These are phyloP conservation scores for Coecobrya sp. DNA, from an alignment of 2,888 invertebrate species.

Conservation along the genomic window DNA sequence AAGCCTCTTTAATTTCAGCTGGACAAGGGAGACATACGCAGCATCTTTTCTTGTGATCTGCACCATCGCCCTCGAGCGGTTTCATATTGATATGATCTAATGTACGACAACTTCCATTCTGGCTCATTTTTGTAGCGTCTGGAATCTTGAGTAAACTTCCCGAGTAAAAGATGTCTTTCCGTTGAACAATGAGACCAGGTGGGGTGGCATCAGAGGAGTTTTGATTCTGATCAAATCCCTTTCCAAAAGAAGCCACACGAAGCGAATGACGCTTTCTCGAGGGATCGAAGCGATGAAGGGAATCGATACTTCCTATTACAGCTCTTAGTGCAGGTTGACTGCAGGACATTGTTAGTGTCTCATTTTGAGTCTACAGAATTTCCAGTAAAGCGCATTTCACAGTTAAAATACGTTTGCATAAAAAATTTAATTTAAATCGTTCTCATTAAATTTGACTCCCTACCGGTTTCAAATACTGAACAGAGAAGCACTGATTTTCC, in stretches of 20 bases:
- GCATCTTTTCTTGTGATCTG: slow-evolving; percentile 85
- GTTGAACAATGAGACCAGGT: slow-evolving; percentile 92
- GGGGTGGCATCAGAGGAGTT: slow-evolving; percentile 75
- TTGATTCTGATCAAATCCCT: slow-evolving; percentile 68
- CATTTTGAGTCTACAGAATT: slow-evolving; percentile 60
- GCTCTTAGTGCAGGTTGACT: slow-evolving; percentile 86
- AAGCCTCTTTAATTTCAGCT: slow-evolving; percentile 91
- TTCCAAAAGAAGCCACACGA: slow-evolving; percentile 79
- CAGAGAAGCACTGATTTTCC: slow-evolving; percentile 66
- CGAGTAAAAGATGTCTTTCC: slow-evolving; percentile 96
- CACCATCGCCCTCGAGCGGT: slow-evolving; percentile 77
- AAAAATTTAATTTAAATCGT: background rate
- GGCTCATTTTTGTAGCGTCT: slow-evolving; percentile 83
- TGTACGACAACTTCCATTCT: slow-evolving; percentile 86
- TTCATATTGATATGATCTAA: slow-evolving; percentile 74
- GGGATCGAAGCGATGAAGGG: slow-evolving; percentile 79
- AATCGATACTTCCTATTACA: slow-evolving; percentile 83
- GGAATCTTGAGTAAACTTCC: slow-evolving; percentile 91
- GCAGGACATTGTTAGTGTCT: slow-evolving; percentile 85
- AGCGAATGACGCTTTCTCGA: slow-evolving; percentile 84
- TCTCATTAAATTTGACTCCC: background rate
- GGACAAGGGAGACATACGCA: slow-evolving; percentile 90
- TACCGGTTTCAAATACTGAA: slow-evolving; percentile 76
- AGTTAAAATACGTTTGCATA: background rate
- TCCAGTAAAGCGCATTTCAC: background rate